phyloP scores from a whole-genome alignment of 2,113 vertebrate genomes.

The Rhagologus leucostigma region DNA sequence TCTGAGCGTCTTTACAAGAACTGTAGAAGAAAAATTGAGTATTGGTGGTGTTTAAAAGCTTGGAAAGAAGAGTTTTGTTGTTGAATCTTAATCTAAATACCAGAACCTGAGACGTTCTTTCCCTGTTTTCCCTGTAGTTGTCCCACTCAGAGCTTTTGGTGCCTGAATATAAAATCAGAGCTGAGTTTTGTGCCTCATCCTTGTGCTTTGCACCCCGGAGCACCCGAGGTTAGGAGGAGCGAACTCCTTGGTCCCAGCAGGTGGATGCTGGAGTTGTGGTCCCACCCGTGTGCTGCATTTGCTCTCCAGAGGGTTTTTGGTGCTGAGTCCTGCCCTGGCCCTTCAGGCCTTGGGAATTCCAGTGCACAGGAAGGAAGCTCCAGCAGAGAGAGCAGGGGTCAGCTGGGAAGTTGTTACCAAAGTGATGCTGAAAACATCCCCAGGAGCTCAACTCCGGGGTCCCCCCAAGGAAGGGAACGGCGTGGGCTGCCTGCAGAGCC shows the following conservation, averaged over 20 bases:
- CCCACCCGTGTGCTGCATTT: fast-evolving
- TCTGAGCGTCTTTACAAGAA: background rate
- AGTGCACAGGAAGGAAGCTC: fast-evolving
- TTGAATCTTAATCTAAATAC: background rate
- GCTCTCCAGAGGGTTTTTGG: background rate
- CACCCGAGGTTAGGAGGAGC: background rate
- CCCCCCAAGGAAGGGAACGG: fast-evolving
- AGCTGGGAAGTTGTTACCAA: background rate
- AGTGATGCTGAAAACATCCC: background rate
- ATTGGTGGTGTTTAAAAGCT: background rate
- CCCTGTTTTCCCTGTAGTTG: fast-evolving
- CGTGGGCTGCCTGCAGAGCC: background rate
- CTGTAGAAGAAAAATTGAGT: background rate
- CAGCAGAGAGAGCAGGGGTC: background rate
- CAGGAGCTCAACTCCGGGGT: fast-evolving
- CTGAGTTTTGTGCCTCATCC: background rate
- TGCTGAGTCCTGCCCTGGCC: background rate
- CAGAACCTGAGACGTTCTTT: background rate
- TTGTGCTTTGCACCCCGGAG: background rate
- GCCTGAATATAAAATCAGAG: background rate
- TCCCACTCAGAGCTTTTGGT: background rate
- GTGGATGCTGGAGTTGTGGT: background rate
- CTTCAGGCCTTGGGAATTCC: background rate
- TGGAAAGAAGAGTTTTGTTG: background rate
- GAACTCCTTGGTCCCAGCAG: background rate